Evolutionary conservation across 2,888 invertebrate species (phyloP), one percentile per base, ranked within the genome.

Genomic region (Ichneumoninae sp.): DNA sequence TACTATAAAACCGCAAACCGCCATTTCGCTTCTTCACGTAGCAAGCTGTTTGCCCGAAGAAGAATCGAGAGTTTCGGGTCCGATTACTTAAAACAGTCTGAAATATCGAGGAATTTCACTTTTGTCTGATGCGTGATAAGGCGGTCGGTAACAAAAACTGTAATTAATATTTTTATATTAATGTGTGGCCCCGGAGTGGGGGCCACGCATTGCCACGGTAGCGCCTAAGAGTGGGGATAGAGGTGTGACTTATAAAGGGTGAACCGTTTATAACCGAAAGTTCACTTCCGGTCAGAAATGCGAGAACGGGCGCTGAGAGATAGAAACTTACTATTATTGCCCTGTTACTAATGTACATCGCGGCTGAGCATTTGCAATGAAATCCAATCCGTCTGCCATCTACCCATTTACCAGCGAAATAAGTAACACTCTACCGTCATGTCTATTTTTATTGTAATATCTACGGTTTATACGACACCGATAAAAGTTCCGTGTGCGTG

Each of bases 401-500:
- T 3, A 16, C 44, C 44, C 13, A 16, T 16, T 30, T 30, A 30
- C 13, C 30, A 36, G 26, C 22, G 16, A 30, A 6, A 13, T 50
- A 3, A 60, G 60, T n/a, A 72, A 60, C n/a, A 22, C 60, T 33
- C 13, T 4, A 30, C 26, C 36, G 36, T 57, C 36, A 30, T 26
- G 4, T 44, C 40, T 16, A 26, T 72, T 44, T 72, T 13, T 16
- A 72, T 57, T 60, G 72, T 44, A 60, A 60, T 36, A 44, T 30
- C 54, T 66, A 62, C 82, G 80, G 68, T 83, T 83, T 72, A 60
- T 50, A 66, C 65, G 36, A 76, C 52, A 22, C 7, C 65, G 13
- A 66, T 66, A 76, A 76, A 76, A 65, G 16, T 19, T 36, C 65
- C 8, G 36, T 44, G 52, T 8, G n/a, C 52, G 50, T 47, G n/a